Base-by-base conservation (phyloP, 2,113 vertebrate species). In the Sinocyclocheilus anophthalmus region DNA sequence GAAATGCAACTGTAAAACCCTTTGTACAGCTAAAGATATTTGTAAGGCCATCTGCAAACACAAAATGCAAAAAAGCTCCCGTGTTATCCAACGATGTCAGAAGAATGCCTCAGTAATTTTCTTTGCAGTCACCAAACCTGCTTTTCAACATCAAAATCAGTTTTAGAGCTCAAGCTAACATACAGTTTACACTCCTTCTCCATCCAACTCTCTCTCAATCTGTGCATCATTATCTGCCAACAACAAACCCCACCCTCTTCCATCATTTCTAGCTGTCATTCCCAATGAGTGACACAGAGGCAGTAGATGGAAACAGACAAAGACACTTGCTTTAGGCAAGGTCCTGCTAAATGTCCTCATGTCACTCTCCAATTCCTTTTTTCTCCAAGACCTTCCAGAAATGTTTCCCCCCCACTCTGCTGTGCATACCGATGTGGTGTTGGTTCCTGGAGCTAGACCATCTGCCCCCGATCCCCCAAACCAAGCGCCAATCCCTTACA, bases 261-360 rank as follows among this genome's bases (percentile, higher is more conserved):
- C 61, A 78, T 70, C 45, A 45, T 77, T n/a, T 61, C 77, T 83
- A 78, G 70, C 78, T 84, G 86, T 83, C 75, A 82, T 65, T 85
- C 69, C 30, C 30, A 80, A 86, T 85, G 80, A 89, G 37, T 72
- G 55, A 72, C 75, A 84, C 37, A 70, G 37, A 69, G 78, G 80
- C n/a, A 83, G n/a, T 82, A 63, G 85, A 65, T 70, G 24, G 57
- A 85, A 81, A 59, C 18, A 85, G 24, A 75, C 59, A 42, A 61
- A 82, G 55, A 72, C 92, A 90, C 78, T 39, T 88, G 72, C 93
- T 89, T 73, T 86, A 88, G 91, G 92, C 91, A 92, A 92, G 89
- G 88, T 93, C 89, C 85, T 88, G 5, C 88, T 84, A 90, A 59
- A 86, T 86, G 91, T 94, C 93, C 92, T 94, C 91, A 88, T 87